Conservation (phyloP, 2,113 vertebrate species). For the Ranitomeya variabilis region DNA sequence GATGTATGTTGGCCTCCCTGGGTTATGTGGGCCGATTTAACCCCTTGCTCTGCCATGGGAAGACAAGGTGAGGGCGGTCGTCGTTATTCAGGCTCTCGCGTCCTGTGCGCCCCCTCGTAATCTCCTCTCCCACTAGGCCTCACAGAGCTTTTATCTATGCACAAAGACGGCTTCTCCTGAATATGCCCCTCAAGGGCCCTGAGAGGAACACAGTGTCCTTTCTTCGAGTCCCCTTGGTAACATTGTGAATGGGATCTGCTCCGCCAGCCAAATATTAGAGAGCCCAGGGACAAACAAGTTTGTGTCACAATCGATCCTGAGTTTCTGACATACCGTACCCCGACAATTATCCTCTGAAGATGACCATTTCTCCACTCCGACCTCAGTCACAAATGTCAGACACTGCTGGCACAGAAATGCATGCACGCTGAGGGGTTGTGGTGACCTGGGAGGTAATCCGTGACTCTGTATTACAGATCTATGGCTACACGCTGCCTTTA, state of each 20-base stretch:
- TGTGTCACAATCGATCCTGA: neutral
- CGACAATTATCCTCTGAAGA: neutral
- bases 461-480: neutral
- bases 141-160: slow-evolving; percentile 41
- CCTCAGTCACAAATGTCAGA: neutral
- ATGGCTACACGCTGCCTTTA: no score
- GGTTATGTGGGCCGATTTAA: slow-evolving; percentile 31
- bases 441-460: neutral
- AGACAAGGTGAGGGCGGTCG: slow-evolving; percentile 3
- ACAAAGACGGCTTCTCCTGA: slow-evolving; percentile 29
- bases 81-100: slow-evolving; percentile 32
- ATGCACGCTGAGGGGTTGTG: neutral
- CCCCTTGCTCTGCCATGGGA: slow-evolving; percentile 32
- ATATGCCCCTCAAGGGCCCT: slow-evolving; percentile 1
- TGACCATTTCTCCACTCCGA: neutral
- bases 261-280: neutral
- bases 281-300: neutral
- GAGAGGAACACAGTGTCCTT: slow-evolving; percentile 49
- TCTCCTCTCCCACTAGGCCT: neutral
- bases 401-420: neutral
- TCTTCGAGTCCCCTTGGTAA: slow-evolving; percentile 50
- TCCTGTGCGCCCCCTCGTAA: neutral
- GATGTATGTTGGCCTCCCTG: neutral
- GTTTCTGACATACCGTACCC: neutral
- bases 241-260: slow-evolving; percentile 17